Percentiles rank a stretch among this genome's conserved stretches.
phyloP scores from a whole-genome alignment of 2,888 invertebrate genomes.

The Lasioglossum figueresi region DNA sequence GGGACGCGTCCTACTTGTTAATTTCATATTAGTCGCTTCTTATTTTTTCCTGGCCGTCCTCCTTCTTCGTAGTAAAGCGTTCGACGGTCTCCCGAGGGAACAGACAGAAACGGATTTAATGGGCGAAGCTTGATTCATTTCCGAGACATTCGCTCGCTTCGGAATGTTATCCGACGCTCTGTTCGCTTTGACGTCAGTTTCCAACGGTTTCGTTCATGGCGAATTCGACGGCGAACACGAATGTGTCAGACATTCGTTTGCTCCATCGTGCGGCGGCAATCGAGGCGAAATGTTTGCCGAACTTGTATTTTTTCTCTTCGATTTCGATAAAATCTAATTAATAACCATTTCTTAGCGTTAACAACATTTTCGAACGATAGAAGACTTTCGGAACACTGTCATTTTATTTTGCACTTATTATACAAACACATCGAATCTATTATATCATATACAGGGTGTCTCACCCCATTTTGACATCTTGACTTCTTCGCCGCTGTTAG shows the following conservation, averaged over 20 bases:
- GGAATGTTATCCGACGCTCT: background rate
- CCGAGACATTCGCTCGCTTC: background rate
- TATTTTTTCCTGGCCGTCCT: background rate
- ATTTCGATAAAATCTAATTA: too few relatives aligned
- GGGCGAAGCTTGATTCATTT: background rate
- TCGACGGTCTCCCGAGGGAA: background rate
- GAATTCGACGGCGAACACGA: background rate
- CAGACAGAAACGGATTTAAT: background rate
- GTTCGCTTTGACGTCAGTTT: background rate
- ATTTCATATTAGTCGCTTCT: conserved; percentile 50
- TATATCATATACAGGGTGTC: too few relatives aligned
- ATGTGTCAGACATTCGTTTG: background rate
- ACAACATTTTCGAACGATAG: background rate
- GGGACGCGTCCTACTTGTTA: conserved; percentile 52
- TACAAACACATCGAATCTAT: too few relatives aligned
- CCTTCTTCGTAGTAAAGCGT: conserved; percentile 11
- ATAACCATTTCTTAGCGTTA: too few relatives aligned
- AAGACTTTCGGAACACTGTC: background rate
- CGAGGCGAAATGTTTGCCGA: background rate
- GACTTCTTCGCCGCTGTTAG: too few relatives aligned
- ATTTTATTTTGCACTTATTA: background rate
- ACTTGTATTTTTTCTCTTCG: background rate
- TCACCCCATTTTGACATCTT: too few relatives aligned
- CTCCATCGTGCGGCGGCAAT: background rate
- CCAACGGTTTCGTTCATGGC: background rate